phyloP scores from a whole-genome alignment of 2,888 invertebrate species.

The Drepana falcataria region DNA sequence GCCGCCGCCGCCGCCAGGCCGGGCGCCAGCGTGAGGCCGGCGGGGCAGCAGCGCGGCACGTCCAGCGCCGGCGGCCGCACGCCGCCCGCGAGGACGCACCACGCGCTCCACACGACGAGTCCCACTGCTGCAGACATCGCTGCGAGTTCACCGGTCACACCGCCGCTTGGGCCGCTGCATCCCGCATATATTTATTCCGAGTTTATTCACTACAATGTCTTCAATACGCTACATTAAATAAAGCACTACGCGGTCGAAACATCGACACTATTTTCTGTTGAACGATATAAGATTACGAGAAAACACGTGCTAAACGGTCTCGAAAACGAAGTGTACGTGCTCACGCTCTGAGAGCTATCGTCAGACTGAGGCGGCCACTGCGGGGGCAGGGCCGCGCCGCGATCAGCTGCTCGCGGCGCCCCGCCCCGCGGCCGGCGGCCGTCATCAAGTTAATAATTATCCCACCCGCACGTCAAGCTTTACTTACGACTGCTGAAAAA shows the following conservation, averaged over 20 bases:
- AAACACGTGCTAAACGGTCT: constrained; percentile 18
- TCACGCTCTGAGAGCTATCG: constrained; percentile 30
- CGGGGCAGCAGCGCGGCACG: constrained; percentile 52
- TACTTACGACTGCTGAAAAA: too few species aligned
- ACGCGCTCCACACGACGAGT: constrained; percentile 12
- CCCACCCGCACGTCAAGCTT: too few species aligned
- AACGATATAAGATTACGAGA: not conserved
- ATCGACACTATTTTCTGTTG: not conserved
- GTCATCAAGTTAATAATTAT: too few species aligned
- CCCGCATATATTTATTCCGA: constrained; percentile 1
- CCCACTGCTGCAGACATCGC: constrained; percentile 19
- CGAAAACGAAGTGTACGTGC: constrained; percentile 23
- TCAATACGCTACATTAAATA: too few species aligned
- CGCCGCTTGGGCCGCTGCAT: constrained; percentile 14
- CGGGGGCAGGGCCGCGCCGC: constrained; percentile 4
- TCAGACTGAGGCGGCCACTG: constrained; percentile 23
- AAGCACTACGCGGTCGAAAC: not conserved
- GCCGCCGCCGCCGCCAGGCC: constrained; percentile 39
- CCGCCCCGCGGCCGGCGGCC: not conserved
- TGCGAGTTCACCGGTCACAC: constrained; percentile 31
- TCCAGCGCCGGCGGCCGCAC: constrained; percentile 39
- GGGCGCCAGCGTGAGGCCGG: constrained; percentile 36
- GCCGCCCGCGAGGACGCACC: constrained; percentile 34
- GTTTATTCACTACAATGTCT: not conserved
- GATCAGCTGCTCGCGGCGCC: not conserved